These are phyloP conservation scores for Malurus cyaneus DNA, from an alignment of 2,113 vertebrate species.

Conservation along the genomic window DNA sequence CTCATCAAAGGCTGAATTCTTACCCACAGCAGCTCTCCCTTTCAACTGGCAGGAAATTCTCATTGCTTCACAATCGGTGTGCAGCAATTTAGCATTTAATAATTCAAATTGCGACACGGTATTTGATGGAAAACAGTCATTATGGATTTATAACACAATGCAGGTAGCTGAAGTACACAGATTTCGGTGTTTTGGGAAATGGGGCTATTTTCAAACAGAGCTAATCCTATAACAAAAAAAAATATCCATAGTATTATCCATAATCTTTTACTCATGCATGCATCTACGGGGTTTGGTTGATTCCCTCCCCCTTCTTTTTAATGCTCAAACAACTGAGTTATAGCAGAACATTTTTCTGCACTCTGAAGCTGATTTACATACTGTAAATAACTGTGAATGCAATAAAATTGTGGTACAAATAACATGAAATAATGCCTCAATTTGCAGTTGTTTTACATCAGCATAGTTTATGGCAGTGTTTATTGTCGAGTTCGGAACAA, in stretches of 20 bases:
- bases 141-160: constrained; percentile 52
- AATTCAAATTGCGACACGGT: constrained; percentile 42
- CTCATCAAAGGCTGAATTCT: constrained; percentile 8
- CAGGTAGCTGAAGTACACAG: constrained; percentile 50
- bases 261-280: constrained; percentile 19
- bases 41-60: constrained; percentile 27
- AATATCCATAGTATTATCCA: background rate
- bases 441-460: constrained; percentile 62
- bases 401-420: constrained; percentile 68
- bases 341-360: constrained; percentile 49
- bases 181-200: constrained; percentile 45
- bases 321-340: constrained; percentile 55
- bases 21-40: background rate
- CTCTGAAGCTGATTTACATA: constrained; percentile 64
- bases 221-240: constrained; percentile 44
- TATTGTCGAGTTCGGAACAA: constrained; percentile 13
- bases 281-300: background rate
- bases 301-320: background rate
- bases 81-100: constrained; percentile 34
- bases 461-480: constrained; percentile 54
- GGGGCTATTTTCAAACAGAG: constrained; percentile 46
- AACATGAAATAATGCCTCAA: constrained; percentile 63
- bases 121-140: constrained; percentile 49
- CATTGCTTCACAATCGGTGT: constrained; percentile 1
- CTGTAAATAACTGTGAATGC: constrained; percentile 62